Percentiles rank a stretch among this genome's conserved stretches.
Evolutionary conservation across 2,797 vertebrate genomes (phyloP).

Genomic region (Caiman crocodilus): DNA sequence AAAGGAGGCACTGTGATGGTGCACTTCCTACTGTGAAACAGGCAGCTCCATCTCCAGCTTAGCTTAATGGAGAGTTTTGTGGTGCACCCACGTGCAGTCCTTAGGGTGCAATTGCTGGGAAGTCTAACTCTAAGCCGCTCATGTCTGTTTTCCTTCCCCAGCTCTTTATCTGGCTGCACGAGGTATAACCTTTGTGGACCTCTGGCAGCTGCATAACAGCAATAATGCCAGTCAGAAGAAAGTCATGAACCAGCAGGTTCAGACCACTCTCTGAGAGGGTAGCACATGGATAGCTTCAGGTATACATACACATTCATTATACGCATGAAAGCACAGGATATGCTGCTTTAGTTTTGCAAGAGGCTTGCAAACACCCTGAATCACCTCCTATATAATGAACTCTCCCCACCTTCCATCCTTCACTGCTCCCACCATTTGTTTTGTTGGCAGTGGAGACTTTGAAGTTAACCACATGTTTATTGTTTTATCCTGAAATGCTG

Average conservation of each 20-base stretch:
- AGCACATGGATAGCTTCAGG: not conserved
- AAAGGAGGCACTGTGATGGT: not conserved
- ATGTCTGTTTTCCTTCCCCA: not conserved
- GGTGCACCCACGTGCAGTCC: not conserved
- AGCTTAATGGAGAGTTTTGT: not conserved
- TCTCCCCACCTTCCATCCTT: not conserved
- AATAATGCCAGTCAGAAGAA: rapidly evolving
- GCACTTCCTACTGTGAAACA: not conserved
- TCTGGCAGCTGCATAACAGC: not conserved
- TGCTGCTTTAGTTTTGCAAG: not conserved
- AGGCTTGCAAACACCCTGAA: not conserved
- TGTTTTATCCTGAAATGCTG: constrained; percentile 26
- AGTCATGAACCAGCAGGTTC: rapidly evolving
- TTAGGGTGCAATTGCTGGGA: not conserved
- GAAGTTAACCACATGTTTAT: constrained; percentile 63
- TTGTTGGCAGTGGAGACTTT: constrained; percentile 31
- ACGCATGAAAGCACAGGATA: not conserved
- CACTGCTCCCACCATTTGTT: constrained; percentile 41
- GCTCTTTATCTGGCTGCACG: rapidly evolving
- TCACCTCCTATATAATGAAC: not conserved
- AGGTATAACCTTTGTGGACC: not conserved
- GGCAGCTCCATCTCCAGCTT: not conserved
- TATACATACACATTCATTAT: rapidly evolving
- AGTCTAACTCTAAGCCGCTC: rapidly evolving
- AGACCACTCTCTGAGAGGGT: not conserved